Conservation (phyloP, 2,888 invertebrate genomes). For the Oeneis ivallda region DNA sequence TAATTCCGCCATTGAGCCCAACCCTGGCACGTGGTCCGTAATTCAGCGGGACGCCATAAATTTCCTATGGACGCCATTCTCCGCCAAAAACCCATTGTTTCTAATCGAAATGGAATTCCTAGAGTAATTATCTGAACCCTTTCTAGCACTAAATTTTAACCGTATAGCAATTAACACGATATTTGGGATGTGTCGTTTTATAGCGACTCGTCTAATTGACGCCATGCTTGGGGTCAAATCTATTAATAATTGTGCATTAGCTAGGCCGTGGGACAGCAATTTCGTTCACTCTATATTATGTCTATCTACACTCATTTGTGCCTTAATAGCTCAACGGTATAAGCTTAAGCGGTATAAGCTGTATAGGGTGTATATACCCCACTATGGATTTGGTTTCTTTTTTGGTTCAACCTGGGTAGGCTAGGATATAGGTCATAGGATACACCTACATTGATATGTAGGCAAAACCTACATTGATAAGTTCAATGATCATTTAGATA, state of each 20-base stretch:
- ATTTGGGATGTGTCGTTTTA: conserved; percentile 53
- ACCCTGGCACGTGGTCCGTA: conserved; percentile 31
- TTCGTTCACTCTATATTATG: conserved; percentile 24
- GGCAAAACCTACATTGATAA: no score
- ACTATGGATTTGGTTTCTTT: no score
- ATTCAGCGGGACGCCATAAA: conserved; percentile 42
- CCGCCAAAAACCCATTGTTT: conserved; percentile 52
- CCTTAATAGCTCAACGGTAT: conserved; percentile 1
- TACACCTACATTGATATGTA: no score
- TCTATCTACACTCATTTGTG: conserved; percentile 9
- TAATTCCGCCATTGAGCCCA: conserved; percentile 2
- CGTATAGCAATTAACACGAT: conserved; percentile 56
- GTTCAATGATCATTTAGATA: no score
- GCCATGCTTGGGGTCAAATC: conserved; percentile 49
- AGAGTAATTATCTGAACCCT: conserved; percentile 59
- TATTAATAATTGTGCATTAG: conserved; percentile 49
- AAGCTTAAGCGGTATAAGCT: not conserved
- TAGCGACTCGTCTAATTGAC: conserved; percentile 50
- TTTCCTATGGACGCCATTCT: conserved; percentile 42
- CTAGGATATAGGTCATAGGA: no score
- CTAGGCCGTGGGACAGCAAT: conserved; percentile 39
- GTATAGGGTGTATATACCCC: no score
- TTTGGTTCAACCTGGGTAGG: not conserved
- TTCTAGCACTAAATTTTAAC: conserved; percentile 53
- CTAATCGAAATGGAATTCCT: conserved; percentile 57